Conservation (phyloP, 2,113 vertebrate species). For the Pedionomus torquatus region DNA sequence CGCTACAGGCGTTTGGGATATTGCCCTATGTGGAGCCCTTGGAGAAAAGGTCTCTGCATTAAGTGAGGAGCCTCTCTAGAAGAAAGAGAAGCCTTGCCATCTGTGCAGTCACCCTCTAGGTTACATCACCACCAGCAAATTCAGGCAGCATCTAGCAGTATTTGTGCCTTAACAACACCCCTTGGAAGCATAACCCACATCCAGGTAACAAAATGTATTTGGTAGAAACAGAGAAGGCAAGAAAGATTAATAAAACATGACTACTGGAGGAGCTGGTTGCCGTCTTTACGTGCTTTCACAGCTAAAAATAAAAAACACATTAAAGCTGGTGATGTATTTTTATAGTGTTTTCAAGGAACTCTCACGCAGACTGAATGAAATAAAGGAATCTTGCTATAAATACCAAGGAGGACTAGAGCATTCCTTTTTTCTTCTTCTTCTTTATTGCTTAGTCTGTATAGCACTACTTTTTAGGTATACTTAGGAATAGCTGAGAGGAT, state of each 20-base stretch:
- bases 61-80: neutral
- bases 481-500: neutral
- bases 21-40: neutral
- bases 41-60: neutral
- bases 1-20: neutral
- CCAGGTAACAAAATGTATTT: neutral
- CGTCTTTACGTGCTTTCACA: neutral
- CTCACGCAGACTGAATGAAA: neutral
- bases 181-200: neutral
- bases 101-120: neutral
- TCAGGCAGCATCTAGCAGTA: too few relatives aligned
- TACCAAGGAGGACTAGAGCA: neutral
- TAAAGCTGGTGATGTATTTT: neutral
- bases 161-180: neutral
- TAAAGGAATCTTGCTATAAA: neutral
- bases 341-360: neutral
- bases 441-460: neutral
- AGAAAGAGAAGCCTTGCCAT: neutral
- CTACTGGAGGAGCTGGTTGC: neutral
- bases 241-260: neutral
- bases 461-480: neutral
- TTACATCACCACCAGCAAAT: neutral
- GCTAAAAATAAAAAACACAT: slow-evolving; percentile 4
- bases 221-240: neutral
- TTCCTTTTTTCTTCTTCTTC: neutral